phyloP scores from a whole-genome alignment of 2,113 vertebrate genomes.

The Psittacara wagleri region DNA sequence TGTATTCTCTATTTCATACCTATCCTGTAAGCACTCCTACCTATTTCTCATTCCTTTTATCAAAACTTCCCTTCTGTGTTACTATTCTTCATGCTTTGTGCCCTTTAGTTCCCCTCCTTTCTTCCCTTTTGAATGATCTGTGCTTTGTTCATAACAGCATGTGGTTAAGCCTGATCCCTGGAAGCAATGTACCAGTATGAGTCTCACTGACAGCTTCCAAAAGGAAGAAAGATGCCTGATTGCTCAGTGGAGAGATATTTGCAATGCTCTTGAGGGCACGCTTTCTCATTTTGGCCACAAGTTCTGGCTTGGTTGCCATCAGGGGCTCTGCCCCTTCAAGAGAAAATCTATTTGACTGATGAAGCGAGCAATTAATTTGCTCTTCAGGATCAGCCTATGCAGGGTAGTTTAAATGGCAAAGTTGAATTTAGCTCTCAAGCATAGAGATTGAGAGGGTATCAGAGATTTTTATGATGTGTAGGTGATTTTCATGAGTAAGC shows the following conservation, averaged over 20 bases:
- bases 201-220: not conserved
- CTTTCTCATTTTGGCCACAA: not conserved
- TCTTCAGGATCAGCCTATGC: not conserved
- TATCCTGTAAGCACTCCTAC: not conserved
- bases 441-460: not conserved
- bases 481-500: not conserved
- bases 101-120: not conserved
- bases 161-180: not conserved
- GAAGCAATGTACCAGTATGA: not conserved
- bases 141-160: conserved; percentile 25
- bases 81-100: not conserved
- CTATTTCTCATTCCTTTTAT: not conserved
- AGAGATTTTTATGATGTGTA: not conserved
- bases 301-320: not conserved
- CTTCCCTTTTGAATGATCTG: not conserved
- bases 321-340: not conserved
- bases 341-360: not conserved
- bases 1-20: not conserved
- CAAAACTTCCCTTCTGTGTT: not conserved
- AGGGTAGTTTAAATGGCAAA: not conserved
- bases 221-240: not conserved
- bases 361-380: not conserved
- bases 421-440: not conserved
- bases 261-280: not conserved
- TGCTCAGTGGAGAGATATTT: not conserved